Evolutionary conservation across 2,888 invertebrate species (phyloP), one percentile per base, ranked within the genome.

Genomic region (Scaptomyza caliginosa): DNA sequence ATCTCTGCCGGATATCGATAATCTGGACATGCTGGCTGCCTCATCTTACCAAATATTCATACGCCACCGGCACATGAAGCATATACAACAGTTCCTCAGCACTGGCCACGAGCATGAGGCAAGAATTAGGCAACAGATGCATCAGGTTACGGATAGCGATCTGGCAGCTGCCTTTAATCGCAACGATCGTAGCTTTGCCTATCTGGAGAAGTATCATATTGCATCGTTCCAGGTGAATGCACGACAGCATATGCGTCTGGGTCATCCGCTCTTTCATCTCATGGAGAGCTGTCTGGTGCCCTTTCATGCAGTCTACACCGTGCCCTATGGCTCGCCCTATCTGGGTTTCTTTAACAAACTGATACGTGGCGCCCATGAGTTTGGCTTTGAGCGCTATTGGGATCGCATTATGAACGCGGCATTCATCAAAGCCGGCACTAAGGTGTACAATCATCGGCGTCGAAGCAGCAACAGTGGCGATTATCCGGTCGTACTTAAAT

Each of bases 321-420:
- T 93, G 8, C 92, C 92, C n/a, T 93, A 93, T 67, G 94, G 94
- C 1, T 93, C 93, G 26, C 93, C 93, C 0, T 93, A 93, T 78
- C 84, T 93, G 45, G 91, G 90, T 7, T 91, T 91, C 51, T 46
- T 94, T 4, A 91, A 93, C 65, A 89, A 88, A 11, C 89, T 93
- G 0, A 81, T 93, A 2, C 88, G 91, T 16, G 90, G 91, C 54
- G 81, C 93, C 0, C 91, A 92, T 51, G 93, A 94, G 88, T 92
- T 89, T 21, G 94, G 94, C 0, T 92, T 93, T 34, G 80, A 92
- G 5, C 87, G 91, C 2, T 90, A 92, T 62, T 91, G 91, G 91
- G 77, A 88, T 34, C 84, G 77, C 13, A 67, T 87, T 23, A 88
- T 88, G 84, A 89, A 87, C 34, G 58, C 77, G 0, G 83, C 77